These are phyloP conservation scores for Aspidiotus rigidus DNA, from an alignment of 2,888 invertebrate genomes.

Conservation along the genomic window DNA sequence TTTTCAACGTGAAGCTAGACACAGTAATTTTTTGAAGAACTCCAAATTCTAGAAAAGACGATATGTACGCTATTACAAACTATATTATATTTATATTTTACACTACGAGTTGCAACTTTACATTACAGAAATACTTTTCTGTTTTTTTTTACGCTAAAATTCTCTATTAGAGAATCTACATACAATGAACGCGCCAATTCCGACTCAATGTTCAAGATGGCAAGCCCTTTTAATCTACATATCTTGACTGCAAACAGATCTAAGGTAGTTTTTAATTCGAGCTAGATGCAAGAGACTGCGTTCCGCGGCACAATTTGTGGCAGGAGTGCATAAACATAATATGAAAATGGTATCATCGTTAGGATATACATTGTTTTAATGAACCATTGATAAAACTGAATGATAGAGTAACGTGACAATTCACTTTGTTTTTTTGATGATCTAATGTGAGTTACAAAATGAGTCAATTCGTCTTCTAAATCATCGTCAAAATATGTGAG, in stretches of 20 bases:
- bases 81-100: too few relatives aligned
- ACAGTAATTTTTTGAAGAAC: too few relatives aligned
- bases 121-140: not conserved
- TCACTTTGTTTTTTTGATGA: not conserved
- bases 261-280: not conserved
- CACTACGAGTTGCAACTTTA: too few relatives aligned
- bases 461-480: too few relatives aligned
- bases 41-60: too few relatives aligned
- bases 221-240: not conserved
- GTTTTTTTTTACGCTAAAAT: not conserved
- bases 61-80: too few relatives aligned
- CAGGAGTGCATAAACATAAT: not conserved
- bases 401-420: not conserved
- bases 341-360: not conserved
- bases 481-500: too few relatives aligned
- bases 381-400: not conserved
- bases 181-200: not conserved
- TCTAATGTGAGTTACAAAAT: too few relatives aligned
- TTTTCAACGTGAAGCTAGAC: too few relatives aligned
- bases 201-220: not conserved
- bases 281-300: not conserved
- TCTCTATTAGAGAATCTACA: not conserved
- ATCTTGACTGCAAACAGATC: not conserved
- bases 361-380: not conserved
- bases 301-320: not conserved